These are phyloP conservation scores for crab-eating macaque (Macaca fascicularis) DNA, from an alignment of 2,113 vertebrate species.

Conservation along the genomic window DNA sequence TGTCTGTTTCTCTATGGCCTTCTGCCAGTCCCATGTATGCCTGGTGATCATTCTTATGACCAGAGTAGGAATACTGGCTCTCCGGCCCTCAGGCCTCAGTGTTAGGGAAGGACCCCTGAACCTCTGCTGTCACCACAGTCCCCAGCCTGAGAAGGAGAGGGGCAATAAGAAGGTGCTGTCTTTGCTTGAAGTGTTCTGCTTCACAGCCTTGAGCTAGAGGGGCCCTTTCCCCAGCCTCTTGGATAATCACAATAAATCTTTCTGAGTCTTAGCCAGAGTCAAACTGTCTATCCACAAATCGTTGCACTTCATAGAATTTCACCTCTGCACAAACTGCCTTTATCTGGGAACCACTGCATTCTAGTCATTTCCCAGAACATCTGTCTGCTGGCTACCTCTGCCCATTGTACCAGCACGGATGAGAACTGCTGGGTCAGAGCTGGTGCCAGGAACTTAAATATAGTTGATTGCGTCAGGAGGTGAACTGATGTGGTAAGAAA, in stretches of 20 bases:
- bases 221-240: background rate
- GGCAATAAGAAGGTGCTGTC: background rate
- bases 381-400: background rate
- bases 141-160: background rate
- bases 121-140: accelerated
- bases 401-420: accelerated
- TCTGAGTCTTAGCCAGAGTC: background rate
- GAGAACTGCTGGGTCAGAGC: background rate
- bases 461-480: too few relatives aligned
- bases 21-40: background rate
- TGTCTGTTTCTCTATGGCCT: background rate
- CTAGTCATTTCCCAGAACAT: background rate
- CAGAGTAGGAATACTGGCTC: background rate
- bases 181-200: background rate
- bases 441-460: accelerated
- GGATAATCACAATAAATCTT: accelerated
- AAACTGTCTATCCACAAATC: accelerated
- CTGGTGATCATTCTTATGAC: accelerated
- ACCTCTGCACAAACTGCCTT: background rate
- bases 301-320: accelerated
- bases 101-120: background rate
- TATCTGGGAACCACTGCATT: background rate
- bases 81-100: background rate
- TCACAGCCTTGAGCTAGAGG: background rate
- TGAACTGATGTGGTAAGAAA: background rate